A percentile compares a stretch with the other conserved stretches of the same genome.
These are phyloP conservation scores for Leuciscus waleckii DNA, from an alignment of 2,797 vertebrate species.

Conservation along the genomic window DNA sequence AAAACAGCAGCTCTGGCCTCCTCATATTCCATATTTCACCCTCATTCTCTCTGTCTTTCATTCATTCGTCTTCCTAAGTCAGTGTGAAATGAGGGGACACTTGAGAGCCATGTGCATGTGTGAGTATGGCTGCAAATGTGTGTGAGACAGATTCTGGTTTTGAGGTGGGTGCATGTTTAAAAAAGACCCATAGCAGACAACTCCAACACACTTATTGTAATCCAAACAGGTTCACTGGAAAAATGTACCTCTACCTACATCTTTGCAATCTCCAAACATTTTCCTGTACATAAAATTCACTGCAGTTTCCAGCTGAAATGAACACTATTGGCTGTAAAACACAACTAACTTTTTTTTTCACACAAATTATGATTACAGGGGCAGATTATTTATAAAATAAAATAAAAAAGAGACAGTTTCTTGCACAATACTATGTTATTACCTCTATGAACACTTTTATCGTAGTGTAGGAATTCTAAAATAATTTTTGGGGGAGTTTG, in stretches of 20 bases:
- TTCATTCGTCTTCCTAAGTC: not conserved
- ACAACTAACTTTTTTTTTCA: not conserved
- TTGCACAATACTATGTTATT: no score
- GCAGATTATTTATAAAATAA: no score
- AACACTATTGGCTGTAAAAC: not conserved
- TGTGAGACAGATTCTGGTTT: slow-evolving; percentile 11
- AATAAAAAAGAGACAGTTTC: no score
- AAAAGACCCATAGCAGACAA: not conserved
- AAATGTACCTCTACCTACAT: not conserved
- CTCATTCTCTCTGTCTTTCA: not conserved
- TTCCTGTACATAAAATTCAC: not conserved
- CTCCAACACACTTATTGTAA: not conserved
- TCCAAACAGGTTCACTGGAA: not conserved
- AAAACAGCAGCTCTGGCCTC: slow-evolving; percentile 16
- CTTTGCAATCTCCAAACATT: not conserved
- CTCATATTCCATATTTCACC: slow-evolving; percentile 8
- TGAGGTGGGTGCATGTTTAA: not conserved
- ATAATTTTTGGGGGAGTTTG: no score
- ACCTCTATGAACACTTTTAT: not conserved
- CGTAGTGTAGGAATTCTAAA: not conserved
- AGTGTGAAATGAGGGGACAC: slow-evolving; percentile 42
- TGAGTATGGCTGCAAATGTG: not conserved
- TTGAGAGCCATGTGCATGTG: slow-evolving; percentile 4
- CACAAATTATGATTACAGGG: not conserved
- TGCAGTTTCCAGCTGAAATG: not conserved